A percentile compares a stretch with the other conserved stretches of the same genome.
Evolutionary conservation across 2,888 invertebrate species (phyloP).

Genomic region (Phyllotreta cruciferae): DNA sequence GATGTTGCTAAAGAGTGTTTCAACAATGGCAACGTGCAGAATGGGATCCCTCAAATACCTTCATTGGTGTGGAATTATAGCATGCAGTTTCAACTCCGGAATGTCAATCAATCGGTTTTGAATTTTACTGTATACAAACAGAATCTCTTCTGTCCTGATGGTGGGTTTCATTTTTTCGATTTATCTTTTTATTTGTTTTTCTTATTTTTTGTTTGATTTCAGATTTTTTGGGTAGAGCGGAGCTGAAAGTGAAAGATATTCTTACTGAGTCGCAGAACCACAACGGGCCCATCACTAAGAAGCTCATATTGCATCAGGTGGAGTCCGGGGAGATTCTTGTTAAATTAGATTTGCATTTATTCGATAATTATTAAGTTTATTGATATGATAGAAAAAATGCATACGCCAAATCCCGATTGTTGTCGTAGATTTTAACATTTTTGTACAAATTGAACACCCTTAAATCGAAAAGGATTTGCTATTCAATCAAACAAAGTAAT

Average conservation of each 20-base stretch:
- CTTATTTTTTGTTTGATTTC: slow-evolving; percentile 43
- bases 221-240: slow-evolving; percentile 77
- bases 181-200: no score
- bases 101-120: slow-evolving; percentile 71
- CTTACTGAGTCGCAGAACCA: slow-evolving; percentile 64
- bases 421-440: no score
- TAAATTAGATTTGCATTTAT: slow-evolving; percentile 74
- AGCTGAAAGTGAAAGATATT: slow-evolving; percentile 71
- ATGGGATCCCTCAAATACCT: slow-evolving; percentile 53
- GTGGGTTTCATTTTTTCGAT: slow-evolving; percentile 61
- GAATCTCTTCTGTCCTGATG: slow-evolving; percentile 76
- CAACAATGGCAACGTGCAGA: slow-evolving; percentile 56
- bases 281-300: slow-evolving; percentile 71
- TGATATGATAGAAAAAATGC: no score
- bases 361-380: slow-evolving; percentile 52
- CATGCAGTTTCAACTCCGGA: slow-evolving; percentile 78
- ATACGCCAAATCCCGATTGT: no score
- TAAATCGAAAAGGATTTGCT: no score
- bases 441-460: no score
- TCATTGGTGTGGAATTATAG: slow-evolving; percentile 74
- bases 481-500: no score
- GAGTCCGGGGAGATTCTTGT: slow-evolving; percentile 73
- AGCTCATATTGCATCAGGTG: slow-evolving; percentile 71
- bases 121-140: slow-evolving; percentile 75
- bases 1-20: slow-evolving; percentile 66